Evolutionary conservation across 2,888 invertebrate species (phyloP), one percentile per base, ranked within the genome.

Genomic region (Lordiphosa andalusiaca): DNA sequence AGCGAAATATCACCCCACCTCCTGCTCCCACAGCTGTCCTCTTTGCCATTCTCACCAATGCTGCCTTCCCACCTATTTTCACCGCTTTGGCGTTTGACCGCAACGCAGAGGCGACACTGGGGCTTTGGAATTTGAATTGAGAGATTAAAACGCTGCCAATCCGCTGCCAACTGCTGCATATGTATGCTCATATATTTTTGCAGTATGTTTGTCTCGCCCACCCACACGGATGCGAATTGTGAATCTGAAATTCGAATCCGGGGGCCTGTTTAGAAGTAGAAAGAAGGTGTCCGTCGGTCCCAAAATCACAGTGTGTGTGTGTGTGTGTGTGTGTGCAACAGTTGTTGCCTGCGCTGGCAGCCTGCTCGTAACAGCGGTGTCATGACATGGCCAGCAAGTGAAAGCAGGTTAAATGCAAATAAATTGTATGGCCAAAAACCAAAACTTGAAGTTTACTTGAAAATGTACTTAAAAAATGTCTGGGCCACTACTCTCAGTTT

Each of bases 321-420:
- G 6, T 25, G 4, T 51, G 44, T 59, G 51, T 37, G 48, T 62
- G 49, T 47, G 64, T 71, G 72, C 72, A 68, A 62, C 66, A 59
- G 69, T 63, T 59, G 66, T 52, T 52, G 59, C 74, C 50, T 66
- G 58, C 7, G 25, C 25, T 25, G 25, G 6, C 6, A 25, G 25
- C 6, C 6, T 25, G 6, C 25, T 67, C 55, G 65, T 51, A 47
- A 47, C 52, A 30, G 38, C 57, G 36, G 60, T 70, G 75, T 74
- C 83, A 71, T 71, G 80, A 74, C 65, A 62, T 54, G 73, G 72
- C 69, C 58, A 66, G 59, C 82, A 77, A 76, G 85, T 86, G 87
- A 85, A 85, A 87, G 85, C 85, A 87, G 85, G 85, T 87, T 85
- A 85, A 85, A 86, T 87, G 85, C 82, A 85, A 86, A 86, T 87